Conservation (phyloP, 2,113 vertebrate species). For the Upupa epops region DNA sequence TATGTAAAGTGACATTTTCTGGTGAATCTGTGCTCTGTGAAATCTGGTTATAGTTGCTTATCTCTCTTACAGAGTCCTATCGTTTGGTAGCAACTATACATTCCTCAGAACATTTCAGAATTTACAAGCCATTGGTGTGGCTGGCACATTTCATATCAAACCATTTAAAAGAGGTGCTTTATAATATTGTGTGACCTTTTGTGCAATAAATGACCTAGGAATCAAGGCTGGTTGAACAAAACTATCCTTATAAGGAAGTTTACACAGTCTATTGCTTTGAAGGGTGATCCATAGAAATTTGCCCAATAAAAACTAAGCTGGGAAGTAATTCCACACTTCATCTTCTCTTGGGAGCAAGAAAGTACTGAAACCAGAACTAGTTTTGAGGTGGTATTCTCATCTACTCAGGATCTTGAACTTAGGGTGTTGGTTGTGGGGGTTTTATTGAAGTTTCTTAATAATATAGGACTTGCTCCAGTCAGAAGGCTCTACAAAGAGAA, state of each 20-base stretch:
- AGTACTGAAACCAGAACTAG: background rate
- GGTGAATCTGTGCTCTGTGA: background rate
- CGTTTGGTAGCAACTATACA: accelerated
- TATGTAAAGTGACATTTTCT: background rate
- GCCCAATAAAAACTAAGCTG: background rate
- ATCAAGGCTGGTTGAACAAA: background rate
- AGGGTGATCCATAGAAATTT: accelerated
- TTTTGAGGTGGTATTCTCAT: background rate
- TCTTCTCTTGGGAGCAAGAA: background rate
- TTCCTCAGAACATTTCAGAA: background rate
- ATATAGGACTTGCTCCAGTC: background rate
- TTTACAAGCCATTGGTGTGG: background rate
- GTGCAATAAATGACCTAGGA: accelerated
- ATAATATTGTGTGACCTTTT: background rate
- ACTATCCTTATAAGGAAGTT: background rate
- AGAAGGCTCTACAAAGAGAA: background rate
- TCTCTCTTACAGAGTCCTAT: background rate
- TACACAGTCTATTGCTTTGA: background rate
- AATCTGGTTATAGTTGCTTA: background rate
- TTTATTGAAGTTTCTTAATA: background rate
- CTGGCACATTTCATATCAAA: background rate
- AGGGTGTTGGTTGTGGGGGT: accelerated
- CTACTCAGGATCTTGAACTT: background rate
- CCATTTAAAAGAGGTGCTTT: background rate
- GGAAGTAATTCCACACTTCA: background rate